Base-by-base conservation (phyloP, 2,797 vertebrate genomes). In the Fratercula arctica region DNA sequence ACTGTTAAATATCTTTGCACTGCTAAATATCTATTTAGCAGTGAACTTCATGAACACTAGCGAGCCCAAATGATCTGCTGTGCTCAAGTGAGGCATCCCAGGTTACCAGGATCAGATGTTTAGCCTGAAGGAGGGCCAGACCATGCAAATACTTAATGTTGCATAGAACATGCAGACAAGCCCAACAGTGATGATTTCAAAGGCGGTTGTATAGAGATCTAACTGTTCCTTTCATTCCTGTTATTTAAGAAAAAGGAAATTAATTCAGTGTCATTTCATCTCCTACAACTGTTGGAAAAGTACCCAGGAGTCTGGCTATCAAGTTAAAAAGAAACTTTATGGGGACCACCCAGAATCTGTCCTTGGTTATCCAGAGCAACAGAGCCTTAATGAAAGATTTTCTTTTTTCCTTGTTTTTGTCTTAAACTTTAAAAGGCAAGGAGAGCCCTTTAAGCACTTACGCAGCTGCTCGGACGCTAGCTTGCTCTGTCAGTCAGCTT, bases 321-420 rank as follows among this genome's bases (percentile, higher is more conserved):
- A 87, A 85, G 86, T 93, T 95, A 93, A 96, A 95, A 95, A 75
- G 92, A 85, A 90, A 85, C 8, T 87, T 82, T 31, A 68, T 20
- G 21, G 20, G 9, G 93, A 95, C 95, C 86, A 95, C 96, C 93
- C 95, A 93, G 88, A 83, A 93, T 72, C 51, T 77, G 31, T 94
- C 68, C 60, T 68, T 91, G 31, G 70, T 92, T 86, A 92, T 94
- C 50, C 66, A 75, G 78, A 50, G 69, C 33, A 96, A 94, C 19
- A 85, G 64, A 63, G 25, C 17, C 64, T 72, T 89, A 89, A 78
- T 87, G 61, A 94, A 92, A 91, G 94, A 91, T 92, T 90, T 91
- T 94, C 14, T 74, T 87, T 87, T 82, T 16, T 1, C 19, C 25
- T 33, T 57, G 24, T 61, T 93, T 80, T 85, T 75, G 17, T 91